Evolutionary conservation across 2,888 invertebrate genomes (phyloP).

Genomic region (Colostygia pectinataria): DNA sequence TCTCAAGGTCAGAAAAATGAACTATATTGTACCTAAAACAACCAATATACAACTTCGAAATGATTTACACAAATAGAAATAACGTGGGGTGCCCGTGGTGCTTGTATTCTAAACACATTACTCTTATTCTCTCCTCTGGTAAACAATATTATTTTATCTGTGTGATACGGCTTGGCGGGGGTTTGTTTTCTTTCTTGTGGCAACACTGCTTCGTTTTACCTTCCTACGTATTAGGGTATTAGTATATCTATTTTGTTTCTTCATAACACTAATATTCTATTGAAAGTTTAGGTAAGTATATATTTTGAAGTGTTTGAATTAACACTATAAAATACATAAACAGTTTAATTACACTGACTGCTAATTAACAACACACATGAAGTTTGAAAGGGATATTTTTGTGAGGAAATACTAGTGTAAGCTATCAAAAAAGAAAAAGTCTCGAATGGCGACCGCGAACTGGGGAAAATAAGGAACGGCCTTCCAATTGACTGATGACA

Average conservation of each 20-base stretch:
- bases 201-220: conserved; percentile 8
- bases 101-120: conserved; percentile 28
- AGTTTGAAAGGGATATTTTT: no score
- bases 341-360: no score
- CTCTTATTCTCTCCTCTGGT: conserved; percentile 23
- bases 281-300: no score
- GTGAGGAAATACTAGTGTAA: no score
- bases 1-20: not conserved
- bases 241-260: not conserved
- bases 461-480: no score
- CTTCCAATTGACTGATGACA: no score
- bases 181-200: conserved; percentile 18
- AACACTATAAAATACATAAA: no score
- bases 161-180: conserved; percentile 16
- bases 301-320: no score
- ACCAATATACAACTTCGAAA: not conserved
- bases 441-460: no score
- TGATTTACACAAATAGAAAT: conserved; percentile 22
- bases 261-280: not conserved
- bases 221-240: not conserved
- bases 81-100: conserved; percentile 10
- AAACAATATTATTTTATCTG: conserved; percentile 28
- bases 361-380: no score
- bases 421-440: no score
- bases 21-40: not conserved